Base-by-base conservation (phyloP, 2,797 vertebrate genomes). In the Tapirus indicus region DNA sequence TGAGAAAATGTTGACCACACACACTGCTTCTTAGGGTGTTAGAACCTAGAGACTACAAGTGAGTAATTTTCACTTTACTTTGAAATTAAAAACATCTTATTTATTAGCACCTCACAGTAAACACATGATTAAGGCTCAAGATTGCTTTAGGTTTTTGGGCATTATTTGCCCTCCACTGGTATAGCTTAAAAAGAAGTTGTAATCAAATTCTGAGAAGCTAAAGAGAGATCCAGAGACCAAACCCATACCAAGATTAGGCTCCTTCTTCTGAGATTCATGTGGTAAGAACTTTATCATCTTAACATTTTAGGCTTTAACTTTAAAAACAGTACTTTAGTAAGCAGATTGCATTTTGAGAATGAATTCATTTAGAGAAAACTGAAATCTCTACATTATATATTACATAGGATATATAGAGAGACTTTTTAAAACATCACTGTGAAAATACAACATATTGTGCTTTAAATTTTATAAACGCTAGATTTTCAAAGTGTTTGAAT, bases 401-500 rank as follows among this genome's bases (percentile, higher is more conserved):
- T 93, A 92, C 1, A 56, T 69, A 60, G 13, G 29, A 41, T 27
- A 54, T 87, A 52, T 38, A 79, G 88, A 92, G 38, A 52, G 58
- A 44, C 66, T 91, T 93, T 96, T 97, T 94, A 87, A 97, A 78
- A 80, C 35, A 72, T 68, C 49, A 85, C 47, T 92, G 27, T 85
- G 77, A 90, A 94, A 91, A 92, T 92, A 91, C 16, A 93, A 68
- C 21, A 78, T 62, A 68, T 10, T 80, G 62, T 92, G 23, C 72
- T 97, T 93, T 91, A n/a, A 83, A 66, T 90, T 95, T 92, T 94
- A 83, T 75, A 91, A 95, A 92, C 75, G 32, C 29, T 95, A 66
- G 32, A 77, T 60, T 97, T 97, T 94, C 54, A 87, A 94, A 84
- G 54, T 82, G 47, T 49, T 52, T 92, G 77, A 91, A 64, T 66